Evolutionary conservation across 1,140 invertebrate species (phyloP), one percentile per base, ranked within the genome.

Genomic region (Papilio helenus): DNA sequence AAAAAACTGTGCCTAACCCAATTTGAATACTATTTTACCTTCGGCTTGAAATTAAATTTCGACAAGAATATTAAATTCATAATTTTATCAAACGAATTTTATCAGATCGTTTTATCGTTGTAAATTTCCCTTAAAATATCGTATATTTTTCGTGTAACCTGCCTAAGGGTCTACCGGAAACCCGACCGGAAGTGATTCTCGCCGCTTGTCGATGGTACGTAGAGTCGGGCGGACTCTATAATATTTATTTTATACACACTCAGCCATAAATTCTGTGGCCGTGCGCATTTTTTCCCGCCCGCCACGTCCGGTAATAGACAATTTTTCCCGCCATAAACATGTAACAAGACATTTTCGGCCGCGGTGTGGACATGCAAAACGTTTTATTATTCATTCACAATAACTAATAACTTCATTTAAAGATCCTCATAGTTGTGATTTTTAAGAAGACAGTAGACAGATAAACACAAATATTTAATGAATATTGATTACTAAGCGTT

Each of bases 271-370:
- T 65, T 77, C 76, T 29, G 76, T 42, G 51, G 29, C 20, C 76
- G 34, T 14, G 34, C 76, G 76, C 76, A 77, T 42, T 77, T 74
- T 73, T 77, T 39, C 18, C 29, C 29, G 76, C 34, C 76, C 49
- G 29, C 76, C 55, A 61, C 44, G 76, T 77, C 58, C 55, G 44
- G 76, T 77, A 77, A 77, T 77, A 77, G 76, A 77, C 76, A 29
- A 77, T 77, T 77, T 77, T 77, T 77, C 29, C 76, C 76, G 76
- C 76, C 76, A 77, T 77, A 77, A 77, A 77, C 76, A 42, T 77
- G 51, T 61, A 42, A 29, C 23, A 42, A 42, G 76, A 77, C 76
- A 74, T 74, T 74, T 74, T 49, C 42, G 20, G 20, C 23, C 26
- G 23, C 23, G 23, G 55, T 61, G 58, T 61, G 18, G 58, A 61